Percentiles rank a stretch among this genome's conserved stretches.
phyloP scores from a whole-genome alignment of 2,888 invertebrate species.

The Aleiodes alternator region DNA sequence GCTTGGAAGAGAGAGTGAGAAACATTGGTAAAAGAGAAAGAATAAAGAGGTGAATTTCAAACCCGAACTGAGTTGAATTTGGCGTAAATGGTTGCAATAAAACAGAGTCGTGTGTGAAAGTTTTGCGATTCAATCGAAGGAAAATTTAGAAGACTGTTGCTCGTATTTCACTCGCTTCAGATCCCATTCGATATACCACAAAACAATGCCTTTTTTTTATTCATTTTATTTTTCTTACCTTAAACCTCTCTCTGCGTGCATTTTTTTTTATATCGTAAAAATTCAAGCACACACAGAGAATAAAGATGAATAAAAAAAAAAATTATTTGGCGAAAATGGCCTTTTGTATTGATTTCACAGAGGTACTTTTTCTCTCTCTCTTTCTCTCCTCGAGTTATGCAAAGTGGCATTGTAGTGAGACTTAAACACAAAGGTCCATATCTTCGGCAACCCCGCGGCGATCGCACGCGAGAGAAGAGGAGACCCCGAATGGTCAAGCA shows the following conservation, averaged over 20 bases:
- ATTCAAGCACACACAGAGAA: slow-evolving; percentile 18
- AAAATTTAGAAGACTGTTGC: slow-evolving; percentile 47
- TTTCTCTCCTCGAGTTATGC: slow-evolving; percentile 49
- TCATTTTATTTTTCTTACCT: neutral
- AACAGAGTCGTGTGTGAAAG: slow-evolving; percentile 42
- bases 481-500: slow-evolving; percentile 17
- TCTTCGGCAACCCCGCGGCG: slow-evolving; percentile 58
- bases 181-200: slow-evolving; percentile 45
- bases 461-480: slow-evolving; percentile 52
- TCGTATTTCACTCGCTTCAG: slow-evolving; percentile 39
- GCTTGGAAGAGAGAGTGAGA: neutral
- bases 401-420: slow-evolving; percentile 58
- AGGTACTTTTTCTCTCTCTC: slow-evolving; percentile 42
- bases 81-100: slow-evolving; percentile 26
- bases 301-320: slow-evolving; percentile 31
- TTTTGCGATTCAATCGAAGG: slow-evolving; percentile 53
- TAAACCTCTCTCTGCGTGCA: neutral
- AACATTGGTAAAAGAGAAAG: slow-evolving; percentile 7
- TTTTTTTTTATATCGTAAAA: slow-evolving; percentile 3
- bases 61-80: slow-evolving; percentile 8
- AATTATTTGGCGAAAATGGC: slow-evolving; percentile 50
- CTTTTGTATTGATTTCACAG: slow-evolving; percentile 56
- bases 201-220: slow-evolving; percentile 10
- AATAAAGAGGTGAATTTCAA: slow-evolving; percentile 10
- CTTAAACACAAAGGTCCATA: slow-evolving; percentile 61